Evolutionary conservation across 2,797 vertebrate species (phyloP).

Genomic region (Epinephelus malabaricus): DNA sequence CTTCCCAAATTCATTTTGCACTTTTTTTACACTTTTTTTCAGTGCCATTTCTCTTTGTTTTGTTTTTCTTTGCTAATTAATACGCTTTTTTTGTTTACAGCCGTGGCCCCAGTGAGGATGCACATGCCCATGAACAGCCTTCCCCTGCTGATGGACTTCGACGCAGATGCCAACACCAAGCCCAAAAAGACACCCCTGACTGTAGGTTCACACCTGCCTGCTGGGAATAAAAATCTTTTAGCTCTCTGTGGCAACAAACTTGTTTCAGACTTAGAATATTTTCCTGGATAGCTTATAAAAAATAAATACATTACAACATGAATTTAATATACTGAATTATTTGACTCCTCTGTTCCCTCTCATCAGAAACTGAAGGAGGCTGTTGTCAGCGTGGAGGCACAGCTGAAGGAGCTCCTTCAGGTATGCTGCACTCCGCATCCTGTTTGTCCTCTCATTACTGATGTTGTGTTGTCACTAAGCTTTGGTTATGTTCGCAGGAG

Average conservation of each 20-base stretch:
- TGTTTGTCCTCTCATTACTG: neutral
- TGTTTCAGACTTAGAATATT: neutral
- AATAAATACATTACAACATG: neutral
- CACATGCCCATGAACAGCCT: conserved; percentile 79
- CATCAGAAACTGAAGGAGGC: conserved; percentile 71
- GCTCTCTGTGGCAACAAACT: neutral
- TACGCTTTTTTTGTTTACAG: conserved; percentile 1
- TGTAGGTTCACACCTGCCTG: conserved; percentile 57
- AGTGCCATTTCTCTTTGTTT: neutral
- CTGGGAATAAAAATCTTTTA: neutral
- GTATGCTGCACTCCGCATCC: conserved; percentile 68
- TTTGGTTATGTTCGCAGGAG: conserved; percentile 38
- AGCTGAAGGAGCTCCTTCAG: conserved; percentile 88
- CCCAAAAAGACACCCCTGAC: conserved; percentile 43
- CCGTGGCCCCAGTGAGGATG: conserved; percentile 68
- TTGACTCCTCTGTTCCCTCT: conserved; percentile 10
- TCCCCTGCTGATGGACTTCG: conserved; percentile 76
- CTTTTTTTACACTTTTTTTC: neutral
- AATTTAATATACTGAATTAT: neutral
- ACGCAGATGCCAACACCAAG: neutral
- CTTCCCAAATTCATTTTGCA: neutral
- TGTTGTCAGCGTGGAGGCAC: conserved; percentile 84
- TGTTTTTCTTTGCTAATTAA: neutral
- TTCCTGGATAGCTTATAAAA: neutral
- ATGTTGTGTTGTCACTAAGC: conserved; percentile 23